These are phyloP conservation scores for Copsychus sechellarum DNA, from an alignment of 2,113 vertebrate genomes.

Conservation along the genomic window DNA sequence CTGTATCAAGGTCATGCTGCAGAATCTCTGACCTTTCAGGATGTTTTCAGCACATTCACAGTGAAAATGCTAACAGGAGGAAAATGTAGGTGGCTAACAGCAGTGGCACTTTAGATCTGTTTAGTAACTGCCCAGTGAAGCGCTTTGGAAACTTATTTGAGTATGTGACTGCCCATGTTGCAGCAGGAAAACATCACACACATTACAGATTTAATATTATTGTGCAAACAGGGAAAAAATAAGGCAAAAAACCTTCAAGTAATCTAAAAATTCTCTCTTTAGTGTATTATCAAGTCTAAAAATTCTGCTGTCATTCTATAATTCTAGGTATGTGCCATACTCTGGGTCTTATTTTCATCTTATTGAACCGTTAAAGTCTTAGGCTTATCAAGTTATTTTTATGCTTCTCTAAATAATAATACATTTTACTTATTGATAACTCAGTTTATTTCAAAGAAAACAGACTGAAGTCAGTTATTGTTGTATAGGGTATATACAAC, in stretches of 20 bases:
- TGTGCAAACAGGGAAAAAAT: not conserved
- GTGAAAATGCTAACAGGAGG: not conserved
- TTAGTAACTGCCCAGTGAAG: not conserved
- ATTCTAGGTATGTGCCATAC: not conserved
- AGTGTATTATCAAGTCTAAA: not conserved
- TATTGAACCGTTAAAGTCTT: not conserved
- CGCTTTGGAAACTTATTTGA: not conserved
- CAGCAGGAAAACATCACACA: not conserved
- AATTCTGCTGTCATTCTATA: not conserved
- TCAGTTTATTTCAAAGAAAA: not conserved
- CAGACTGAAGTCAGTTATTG: not conserved
- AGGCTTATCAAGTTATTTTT: not conserved
- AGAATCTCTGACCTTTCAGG: not conserved
- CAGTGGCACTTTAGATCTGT: not conserved
- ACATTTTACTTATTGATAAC: not conserved
- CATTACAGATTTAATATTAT: not conserved
- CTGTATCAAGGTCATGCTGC: not conserved
- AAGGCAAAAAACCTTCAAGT: not conserved
- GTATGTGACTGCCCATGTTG: accelerated
- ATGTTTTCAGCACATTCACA: not conserved
- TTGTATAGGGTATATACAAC: not conserved
- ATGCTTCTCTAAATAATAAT: not conserved
- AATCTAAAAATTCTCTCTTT: not conserved
- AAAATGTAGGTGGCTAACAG: not conserved
- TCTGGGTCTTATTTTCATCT: not conserved